Base-by-base conservation (phyloP, 2,113 vertebrate species). In the Piliocolobus tephrosceles region DNA sequence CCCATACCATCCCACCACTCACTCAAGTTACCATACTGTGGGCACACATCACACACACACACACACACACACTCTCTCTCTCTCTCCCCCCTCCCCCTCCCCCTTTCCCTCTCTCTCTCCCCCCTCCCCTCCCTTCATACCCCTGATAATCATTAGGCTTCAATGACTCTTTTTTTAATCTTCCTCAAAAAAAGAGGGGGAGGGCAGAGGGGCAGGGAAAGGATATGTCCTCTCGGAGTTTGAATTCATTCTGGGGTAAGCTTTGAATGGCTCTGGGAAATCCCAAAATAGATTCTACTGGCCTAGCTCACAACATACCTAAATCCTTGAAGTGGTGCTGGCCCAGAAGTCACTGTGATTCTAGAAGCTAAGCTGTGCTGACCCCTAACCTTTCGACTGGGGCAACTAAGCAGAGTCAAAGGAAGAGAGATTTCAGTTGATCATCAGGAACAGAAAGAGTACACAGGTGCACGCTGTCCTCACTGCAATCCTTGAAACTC, bases 181-280 rank as follows among this genome's bases (percentile, higher is more conserved):
- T 93, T 78, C 27, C 23, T 50, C 3, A 20, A 32, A 22, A 50
- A 75, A 23, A 16, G 18, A 2, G 7, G 27, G 38, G 50, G 55
- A 8, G 47, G 61, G 22, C 23, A 9, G 6, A 16, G 66, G 66
- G 30, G 66, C 27, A 5, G 61, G 27, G 61, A 75, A 18, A 45
- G 14, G 23, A 3, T 45, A 40, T 45, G 43, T 81, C 86, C 20
- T 66, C 14, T 38, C 7, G 70, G 61, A 91, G 52, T 88, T 84
- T 72, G 57, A 35, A 20, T 92, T 90, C 58, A 45, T 88, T 92
- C 70, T 72, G 55, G 30, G 12, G 38, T 83, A 58, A 43, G 73
- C 45, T 88, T 90, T 64, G 55, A 82, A 89, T 78, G 50, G 61
- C 47, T 93, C n/a, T 64, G 66, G 64, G 68, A 81, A 68, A 40